Conservation (phyloP, 2,888 invertebrate genomes). For the Orthosia gracilis region DNA sequence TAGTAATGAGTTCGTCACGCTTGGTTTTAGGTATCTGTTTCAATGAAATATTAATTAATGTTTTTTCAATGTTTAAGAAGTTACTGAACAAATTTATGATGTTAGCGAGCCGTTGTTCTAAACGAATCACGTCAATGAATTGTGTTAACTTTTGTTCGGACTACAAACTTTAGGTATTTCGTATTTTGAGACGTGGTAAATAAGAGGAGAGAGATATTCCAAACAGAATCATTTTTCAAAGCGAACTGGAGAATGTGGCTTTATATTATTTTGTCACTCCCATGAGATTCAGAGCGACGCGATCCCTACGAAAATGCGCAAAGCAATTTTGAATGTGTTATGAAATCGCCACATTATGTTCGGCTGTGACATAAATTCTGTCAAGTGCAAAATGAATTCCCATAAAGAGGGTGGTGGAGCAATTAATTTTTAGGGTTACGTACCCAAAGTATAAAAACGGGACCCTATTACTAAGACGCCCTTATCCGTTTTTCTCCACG, state of each 20-base stretch:
- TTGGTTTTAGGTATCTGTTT: slow-evolving; percentile 43
- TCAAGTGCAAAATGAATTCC: slow-evolving; percentile 49
- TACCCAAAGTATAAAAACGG: too few species aligned
- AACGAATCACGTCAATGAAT: slow-evolving; percentile 53
- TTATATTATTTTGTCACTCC: slow-evolving; percentile 56
- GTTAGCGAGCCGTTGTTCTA: slow-evolving; percentile 44
- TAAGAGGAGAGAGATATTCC: slow-evolving; percentile 11
- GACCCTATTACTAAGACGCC: too few species aligned
- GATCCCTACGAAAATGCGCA: slow-evolving; percentile 44
- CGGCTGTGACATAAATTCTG: slow-evolving; percentile 42
- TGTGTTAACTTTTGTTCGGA: slow-evolving; percentile 45
- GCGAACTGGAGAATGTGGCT: slow-evolving; percentile 30
- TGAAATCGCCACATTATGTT: slow-evolving; percentile 47
- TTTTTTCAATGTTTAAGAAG: slow-evolving; percentile 54
- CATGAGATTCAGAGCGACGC: slow-evolving; percentile 33
- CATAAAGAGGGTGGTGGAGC: slow-evolving; percentile 15
- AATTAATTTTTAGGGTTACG: slow-evolving; percentile 45
- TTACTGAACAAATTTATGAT: slow-evolving; percentile 50
- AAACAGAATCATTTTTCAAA: slow-evolving; percentile 48
- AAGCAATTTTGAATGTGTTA: slow-evolving; percentile 55
- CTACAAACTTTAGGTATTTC: slow-evolving; percentile 27
- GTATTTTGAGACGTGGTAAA: slow-evolving; percentile 26
- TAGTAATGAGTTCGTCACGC: slow-evolving; percentile 68
- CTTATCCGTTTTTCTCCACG: too few species aligned
- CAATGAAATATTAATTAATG: slow-evolving; percentile 51